Evolutionary conservation across 2,888 invertebrate genomes (phyloP), one percentile per base, ranked within the genome.

Genomic region (Euplexia lucipara): DNA sequence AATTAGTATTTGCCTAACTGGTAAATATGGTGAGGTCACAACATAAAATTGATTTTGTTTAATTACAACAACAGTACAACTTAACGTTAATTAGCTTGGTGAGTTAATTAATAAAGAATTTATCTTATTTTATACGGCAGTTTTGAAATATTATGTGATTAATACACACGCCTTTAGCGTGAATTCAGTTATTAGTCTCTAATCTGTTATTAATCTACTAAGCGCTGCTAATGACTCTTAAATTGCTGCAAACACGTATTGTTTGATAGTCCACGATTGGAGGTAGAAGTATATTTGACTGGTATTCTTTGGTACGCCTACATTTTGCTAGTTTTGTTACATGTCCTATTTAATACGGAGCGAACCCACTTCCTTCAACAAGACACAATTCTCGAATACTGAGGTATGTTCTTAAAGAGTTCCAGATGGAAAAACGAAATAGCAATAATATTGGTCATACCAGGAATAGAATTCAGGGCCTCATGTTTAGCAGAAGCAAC

Each of bases 221-320:
- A 73, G 66, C 67, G 45, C 63, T 61, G 70, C 77, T 77, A 83
- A 86, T 84, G 60, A 72, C 73, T 78, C 70, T 72, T 72, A 83
- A 85, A 83, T 83, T 82, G 78, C 64, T 22, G 58, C 47, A 72
- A 74, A 71, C 54, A 54, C 58, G 26, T 71, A 72, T 69, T 68
- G 72, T 82, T 79, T 80, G 53, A 69, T 67, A 65, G 20, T 26
- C 26, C 26, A 26, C 26, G 26, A 26, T 26, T 26, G 26, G 26
- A n/a, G n/a, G n/a, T n/a, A n/a, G n/a, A n/a, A n/a, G n/a, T n/a
- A n/a, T n/a, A n/a, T n/a, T n/a, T n/a, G n/a, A n/a, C n/a, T n/a
- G n/a, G n/a, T n/a, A n/a, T n/a, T n/a, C n/a, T n/a, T n/a, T n/a
- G 26, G 26, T 26, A 3, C 26, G 5, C 26, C 5, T 3, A 26